phyloP scores from a whole-genome alignment of 1,140 invertebrate genomes.

The Nymphalis io region DNA sequence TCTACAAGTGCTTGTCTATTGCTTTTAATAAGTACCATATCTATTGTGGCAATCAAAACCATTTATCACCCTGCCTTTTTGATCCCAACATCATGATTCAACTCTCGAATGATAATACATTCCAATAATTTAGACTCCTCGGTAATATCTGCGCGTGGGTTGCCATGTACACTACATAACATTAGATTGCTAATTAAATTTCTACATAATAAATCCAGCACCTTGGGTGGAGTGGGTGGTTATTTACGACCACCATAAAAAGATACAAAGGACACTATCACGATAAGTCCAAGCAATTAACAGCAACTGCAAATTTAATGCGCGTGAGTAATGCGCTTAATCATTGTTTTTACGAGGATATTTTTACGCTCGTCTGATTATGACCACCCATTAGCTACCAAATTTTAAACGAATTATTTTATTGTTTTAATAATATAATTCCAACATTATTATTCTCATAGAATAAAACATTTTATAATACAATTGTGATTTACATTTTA shows the following conservation, averaged over 20 bases:
- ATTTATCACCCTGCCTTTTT: constrained; percentile 20
- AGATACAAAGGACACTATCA: constrained; percentile 54
- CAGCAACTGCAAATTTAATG: constrained; percentile 38
- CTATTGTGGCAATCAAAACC: constrained; percentile 18
- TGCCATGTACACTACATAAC: constrained; percentile 11
- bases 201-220: constrained; percentile 46
- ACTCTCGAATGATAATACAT: constrained; percentile 22
- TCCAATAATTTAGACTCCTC: constrained; percentile 14
- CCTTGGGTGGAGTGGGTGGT: constrained; percentile 49
- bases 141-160: constrained; percentile 22
- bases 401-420: constrained; percentile 23
- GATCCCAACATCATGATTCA: constrained; percentile 21
- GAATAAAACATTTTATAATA: not conserved
- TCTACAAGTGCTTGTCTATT: constrained; percentile 8
- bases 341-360: constrained; percentile 42
- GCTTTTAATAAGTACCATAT: constrained; percentile 11
- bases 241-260: constrained; percentile 65
- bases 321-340: constrained; percentile 39
- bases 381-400: constrained; percentile 19
- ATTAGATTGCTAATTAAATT: constrained; percentile 50
- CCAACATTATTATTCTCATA: constrained; percentile 7
- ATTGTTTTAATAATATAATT: not conserved
- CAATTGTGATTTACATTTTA: constrained; percentile 8
- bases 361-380: constrained; percentile 26
- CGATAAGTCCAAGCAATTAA: constrained; percentile 50